These are phyloP conservation scores for Okamejei kenojei DNA, from an alignment of 2,797 vertebrate genomes.

Conservation along the genomic window DNA sequence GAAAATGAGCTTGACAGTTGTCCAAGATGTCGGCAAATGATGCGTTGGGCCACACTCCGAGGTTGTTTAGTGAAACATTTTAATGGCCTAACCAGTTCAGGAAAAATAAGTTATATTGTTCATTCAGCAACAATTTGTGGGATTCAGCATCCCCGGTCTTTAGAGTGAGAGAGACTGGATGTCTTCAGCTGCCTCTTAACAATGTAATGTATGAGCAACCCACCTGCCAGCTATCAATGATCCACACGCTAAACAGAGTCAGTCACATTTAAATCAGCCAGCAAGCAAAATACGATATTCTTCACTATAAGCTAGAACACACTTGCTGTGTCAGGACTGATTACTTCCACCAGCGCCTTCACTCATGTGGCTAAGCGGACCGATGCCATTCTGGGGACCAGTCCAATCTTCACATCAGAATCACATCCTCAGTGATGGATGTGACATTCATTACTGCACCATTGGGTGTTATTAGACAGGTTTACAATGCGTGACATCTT, in stretches of 20 bases:
- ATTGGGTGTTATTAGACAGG: background rate
- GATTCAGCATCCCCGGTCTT: too few species aligned
- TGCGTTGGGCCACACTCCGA: too few species aligned
- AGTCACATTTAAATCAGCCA: background rate
- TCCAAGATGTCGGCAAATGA: background rate
- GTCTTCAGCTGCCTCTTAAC: background rate
- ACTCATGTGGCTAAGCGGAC: background rate
- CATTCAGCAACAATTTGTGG: too few species aligned
- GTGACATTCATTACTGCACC: background rate
- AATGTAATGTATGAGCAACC: background rate
- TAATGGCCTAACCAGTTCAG: too few species aligned
- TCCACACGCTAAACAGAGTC: background rate
- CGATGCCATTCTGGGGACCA: background rate
- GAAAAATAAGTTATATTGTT: too few species aligned
- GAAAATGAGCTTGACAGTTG: background rate
- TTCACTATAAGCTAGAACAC: too few species aligned
- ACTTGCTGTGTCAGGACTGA: too few species aligned
- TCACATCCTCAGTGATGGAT: background rate
- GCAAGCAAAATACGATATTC: too few species aligned
- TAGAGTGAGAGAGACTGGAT: background rate
- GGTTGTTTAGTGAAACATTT: too few species aligned
- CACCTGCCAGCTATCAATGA: background rate
- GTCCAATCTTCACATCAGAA: background rate
- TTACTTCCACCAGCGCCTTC: too few species aligned
- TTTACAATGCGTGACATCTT: background rate